A percentile compares a stretch with the other conserved stretches of the same genome.
Evolutionary conservation across 2,113 vertebrate species (phyloP).

Genomic region (Alexandromys fortis): DNA sequence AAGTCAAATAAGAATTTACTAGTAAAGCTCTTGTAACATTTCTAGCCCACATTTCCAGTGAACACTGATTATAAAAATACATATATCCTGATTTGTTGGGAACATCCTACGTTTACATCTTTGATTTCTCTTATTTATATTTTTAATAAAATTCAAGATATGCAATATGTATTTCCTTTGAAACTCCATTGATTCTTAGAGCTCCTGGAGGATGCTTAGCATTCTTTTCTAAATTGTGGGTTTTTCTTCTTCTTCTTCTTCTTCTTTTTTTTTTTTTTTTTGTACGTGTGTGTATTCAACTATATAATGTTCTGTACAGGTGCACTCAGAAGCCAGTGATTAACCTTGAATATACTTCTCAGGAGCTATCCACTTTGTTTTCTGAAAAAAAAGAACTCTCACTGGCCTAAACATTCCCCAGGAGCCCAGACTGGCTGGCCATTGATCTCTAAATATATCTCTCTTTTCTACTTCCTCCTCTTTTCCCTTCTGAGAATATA

Average conservation of each 20-base stretch:
- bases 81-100: background rate
- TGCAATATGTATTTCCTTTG: background rate
- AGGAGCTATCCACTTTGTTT: background rate
- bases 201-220: background rate
- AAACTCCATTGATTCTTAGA: background rate
- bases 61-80: background rate
- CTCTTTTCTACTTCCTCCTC: background rate
- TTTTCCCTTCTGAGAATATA: background rate
- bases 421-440: no score
- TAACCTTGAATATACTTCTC: background rate
- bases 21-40: background rate
- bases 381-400: background rate
- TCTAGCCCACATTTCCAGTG: background rate
- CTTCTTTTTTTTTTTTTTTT: background rate
- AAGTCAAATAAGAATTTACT: background rate
- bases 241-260: background rate
- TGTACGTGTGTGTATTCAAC: background rate
- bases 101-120: background rate
- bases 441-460: background rate
- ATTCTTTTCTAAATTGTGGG: background rate
- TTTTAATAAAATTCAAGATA: background rate
- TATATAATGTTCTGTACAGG: background rate
- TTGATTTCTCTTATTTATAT: background rate
- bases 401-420: background rate
- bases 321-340: background rate